Base-by-base conservation (phyloP, 2,888 invertebrate species). In the Alloscopus bannaensis region DNA sequence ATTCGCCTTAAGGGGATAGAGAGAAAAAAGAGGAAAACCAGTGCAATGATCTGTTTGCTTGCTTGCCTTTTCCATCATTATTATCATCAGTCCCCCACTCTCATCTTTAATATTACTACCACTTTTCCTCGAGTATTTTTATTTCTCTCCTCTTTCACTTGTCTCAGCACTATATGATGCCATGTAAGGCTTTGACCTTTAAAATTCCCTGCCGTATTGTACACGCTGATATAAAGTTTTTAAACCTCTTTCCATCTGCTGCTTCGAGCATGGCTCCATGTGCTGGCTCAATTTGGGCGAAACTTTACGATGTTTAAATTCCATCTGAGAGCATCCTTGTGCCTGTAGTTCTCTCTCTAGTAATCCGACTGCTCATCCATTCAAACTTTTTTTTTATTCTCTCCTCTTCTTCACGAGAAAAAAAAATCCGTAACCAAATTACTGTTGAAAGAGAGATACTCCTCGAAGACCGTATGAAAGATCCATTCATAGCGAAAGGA, bases 31-130 rank as follows among this genome's bases (percentile, higher is more conserved):
- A 73, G 76, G 70, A 75, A n/a, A 82, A 72, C 69, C 84, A 82
- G 82, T 84, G 81, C 82, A 81, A 75, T 83, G 83, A 80, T 80
- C 81, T 83, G 55, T 31, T 55, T 52, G 28, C 55, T 65, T 71
- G 45, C 52, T 22, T 55, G 24, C 40, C 40, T 62, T n/a, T n/a
- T 40, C 42, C 62, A 42, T 62, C 62, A 42, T 40, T 24, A 22
- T 62, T 42, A 40, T 40, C 36, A 36, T 8, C 6, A 36, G 8
- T 36, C 36, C 36, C 13, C 13, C 36, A 36, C 13, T 36, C 13
- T 36, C 36, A 36, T 8, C 36, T 36, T 36, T n/a, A n/a, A n/a
- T n/a, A n/a, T n/a, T n/a, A n/a, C n/a, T n/a, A n/a, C n/a, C n/a
- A n/a, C n/a, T n/a, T n/a, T n/a, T n/a, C n/a, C n/a, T n/a, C n/a